Base-by-base conservation (phyloP, 2,888 invertebrate genomes). In the Andrena haemorrhoa region DNA sequence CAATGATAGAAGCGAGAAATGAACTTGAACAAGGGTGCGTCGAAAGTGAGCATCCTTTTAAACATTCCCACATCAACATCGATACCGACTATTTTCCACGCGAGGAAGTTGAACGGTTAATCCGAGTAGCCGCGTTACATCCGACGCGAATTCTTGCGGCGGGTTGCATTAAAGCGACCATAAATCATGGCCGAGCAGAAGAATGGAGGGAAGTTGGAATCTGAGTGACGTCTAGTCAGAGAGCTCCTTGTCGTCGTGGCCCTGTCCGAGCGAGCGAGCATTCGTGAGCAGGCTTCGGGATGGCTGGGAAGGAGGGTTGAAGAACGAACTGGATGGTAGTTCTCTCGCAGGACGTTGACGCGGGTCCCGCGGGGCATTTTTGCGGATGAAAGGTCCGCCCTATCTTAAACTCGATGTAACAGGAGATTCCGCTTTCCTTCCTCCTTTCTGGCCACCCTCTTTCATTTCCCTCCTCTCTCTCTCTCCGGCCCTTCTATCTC, bases 321-420 rank as follows among this genome's bases (percentile, higher is more conserved):
- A 69, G 74, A 77, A 51, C 78, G 63, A 53, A 75, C 72, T 35
- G 63, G 71, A 72, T 51, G 60, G 26, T 63, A 56, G 65, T 72
- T 65, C 75, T 69, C 82, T 72, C 66, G 82, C 75, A 89, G 91
- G 90, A 92, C 92, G 92, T 93, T 93, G 93, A 93, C 93, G 91
- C 89, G 90, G 89, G 89, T 93, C 93, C 92, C 93, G 88, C 84
- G 92, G 90, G 93, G 90, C 92, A 93, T 92, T 93, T 93, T 93
- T 90, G 89, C 90, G 90, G 89, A 90, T 88, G 88, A 89, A 89
- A 90, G 88, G 82, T 84, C 89, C 86, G 86, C 87, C 86, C 86
- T 87, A 85, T 84, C 89, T 86, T 81, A 82, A 85, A 84, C 85
- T 88, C 87, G 82, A 85, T 85, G 82, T 86, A 88, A 88, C 78